phyloP scores from a whole-genome alignment of 2,888 invertebrate species.

The Therioaphis trifolii region DNA sequence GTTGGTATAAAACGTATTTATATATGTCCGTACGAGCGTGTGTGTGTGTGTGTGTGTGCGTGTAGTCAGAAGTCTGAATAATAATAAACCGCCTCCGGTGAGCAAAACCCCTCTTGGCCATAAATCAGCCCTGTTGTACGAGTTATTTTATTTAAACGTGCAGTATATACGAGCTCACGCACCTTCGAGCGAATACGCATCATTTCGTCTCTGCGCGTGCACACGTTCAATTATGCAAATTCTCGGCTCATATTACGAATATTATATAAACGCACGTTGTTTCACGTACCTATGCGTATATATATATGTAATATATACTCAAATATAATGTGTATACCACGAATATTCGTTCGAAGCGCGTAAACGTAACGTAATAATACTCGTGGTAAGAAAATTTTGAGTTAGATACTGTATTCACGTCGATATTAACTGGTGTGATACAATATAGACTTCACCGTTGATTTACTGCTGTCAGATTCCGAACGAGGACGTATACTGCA shows the following conservation, averaged over 20 bases:
- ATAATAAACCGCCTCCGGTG: slow-evolving; percentile 33
- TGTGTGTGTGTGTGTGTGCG: neutral
- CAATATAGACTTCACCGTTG: too few species aligned
- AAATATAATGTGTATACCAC: neutral
- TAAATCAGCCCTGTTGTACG: slow-evolving; percentile 48
- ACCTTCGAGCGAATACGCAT: slow-evolving; percentile 25
- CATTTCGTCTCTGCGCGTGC: neutral
- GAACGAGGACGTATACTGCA: too few species aligned
- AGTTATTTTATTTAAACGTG: slow-evolving; percentile 47
- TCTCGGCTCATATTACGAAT: slow-evolving; percentile 34
- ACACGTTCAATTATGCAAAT: slow-evolving; percentile 53
- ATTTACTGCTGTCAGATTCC: too few species aligned
- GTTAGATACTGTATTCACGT: too few species aligned
- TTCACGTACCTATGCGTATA: too few species aligned
- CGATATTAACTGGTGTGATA: too few species aligned
- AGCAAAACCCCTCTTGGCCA: slow-evolving; percentile 20
- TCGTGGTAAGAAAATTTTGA: too few species aligned
- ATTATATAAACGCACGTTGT: neutral
- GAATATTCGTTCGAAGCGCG: neutral
- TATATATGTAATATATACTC: neutral
- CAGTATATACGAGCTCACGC: neutral
- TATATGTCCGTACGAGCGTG: neutral
- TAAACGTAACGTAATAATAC: too few species aligned
- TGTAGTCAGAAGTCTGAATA: slow-evolving; percentile 56
- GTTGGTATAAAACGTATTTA: slow-evolving; percentile 55